These are phyloP conservation scores for Pocillopora damicornis DNA, from an alignment of 64 coral and sea anemone genomes.

Conservation along the genomic window DNA sequence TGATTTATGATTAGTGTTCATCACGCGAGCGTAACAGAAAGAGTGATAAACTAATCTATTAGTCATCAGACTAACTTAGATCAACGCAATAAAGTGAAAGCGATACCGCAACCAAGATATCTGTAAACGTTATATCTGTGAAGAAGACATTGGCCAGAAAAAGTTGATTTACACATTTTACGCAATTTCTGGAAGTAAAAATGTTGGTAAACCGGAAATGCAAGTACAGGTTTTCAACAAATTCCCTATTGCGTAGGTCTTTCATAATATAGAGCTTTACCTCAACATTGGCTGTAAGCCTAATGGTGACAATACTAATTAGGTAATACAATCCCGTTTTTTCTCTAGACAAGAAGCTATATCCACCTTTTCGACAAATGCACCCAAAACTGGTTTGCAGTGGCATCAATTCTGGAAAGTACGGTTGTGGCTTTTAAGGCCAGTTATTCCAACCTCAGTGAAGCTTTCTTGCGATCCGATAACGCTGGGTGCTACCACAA, in stretches of 20 bases:
- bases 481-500: constrained; percentile 45
- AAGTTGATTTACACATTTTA: too few relatives aligned
- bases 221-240: neutral
- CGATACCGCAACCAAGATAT: too few relatives aligned
- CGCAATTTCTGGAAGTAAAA: neutral
- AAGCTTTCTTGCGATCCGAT: constrained; percentile 26
- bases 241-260: neutral
- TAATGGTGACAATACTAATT: constrained; percentile 16
- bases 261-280: neutral
- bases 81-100: too few relatives aligned
- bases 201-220: neutral
- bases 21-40: too few relatives aligned
- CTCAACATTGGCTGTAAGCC: neutral
- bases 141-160: too few relatives aligned
- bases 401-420: constrained; percentile 30
- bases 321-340: neutral
- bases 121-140: too few relatives aligned
- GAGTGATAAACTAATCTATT: too few relatives aligned
- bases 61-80: too few relatives aligned
- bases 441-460: constrained; percentile 1
- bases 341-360: neutral
- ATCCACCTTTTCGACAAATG: neutral
- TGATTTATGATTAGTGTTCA: neutral
- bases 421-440: neutral
- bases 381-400: constrained; percentile 11